Evolutionary conservation across 1,140 invertebrate genomes (phyloP), one percentile per base, ranked within the genome.

Genomic region (Himalopsyche phryganea): DNA sequence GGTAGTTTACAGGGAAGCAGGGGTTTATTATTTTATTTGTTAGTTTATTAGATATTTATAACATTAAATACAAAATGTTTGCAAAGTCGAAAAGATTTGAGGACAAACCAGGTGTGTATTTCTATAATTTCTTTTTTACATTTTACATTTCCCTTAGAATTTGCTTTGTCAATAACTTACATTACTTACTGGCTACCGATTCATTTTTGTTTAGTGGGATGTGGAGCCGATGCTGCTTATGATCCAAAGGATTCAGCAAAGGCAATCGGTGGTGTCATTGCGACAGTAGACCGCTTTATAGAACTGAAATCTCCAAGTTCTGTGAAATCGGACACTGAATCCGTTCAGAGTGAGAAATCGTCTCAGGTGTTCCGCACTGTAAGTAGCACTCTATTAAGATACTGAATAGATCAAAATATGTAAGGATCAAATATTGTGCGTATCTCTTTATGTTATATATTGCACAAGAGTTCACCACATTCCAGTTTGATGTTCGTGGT

Each of bases 221-320:
- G 61, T 15, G 61, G 61, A 18, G 61, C 61, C 18, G 61, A 63
- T 57, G 61, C 53, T 9, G 42, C 50, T 6, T 63, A 63, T 18
- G 36, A 46, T 42, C 58, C 58, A 6, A 57, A 53, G 32, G 53
- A 57, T 32, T 9, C 42, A 11, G 23, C 6, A 6, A 63, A 53
- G 47, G 48, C 53, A 3, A 18, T 53, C 20, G 61, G 61, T 4
- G 61, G 61, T n/a, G 57, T 60, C 4, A 60, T 60, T 6, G 41
- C 57, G 1, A 60, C 52, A 52, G 58, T 52, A 2, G 61, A 60
- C 6, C 40, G 58, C 10, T 60, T 60, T 20, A 14, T 13, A 7
- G 54, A 51, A 10, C 18, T 18, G 1, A 56, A 57, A 20, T 35
- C 47, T 17, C 13, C 38, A 13, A 35, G 17, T 28, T 55, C 51